Base-by-base conservation (phyloP, 1,140 invertebrate genomes). In the Trachelipus rathkii region DNA sequence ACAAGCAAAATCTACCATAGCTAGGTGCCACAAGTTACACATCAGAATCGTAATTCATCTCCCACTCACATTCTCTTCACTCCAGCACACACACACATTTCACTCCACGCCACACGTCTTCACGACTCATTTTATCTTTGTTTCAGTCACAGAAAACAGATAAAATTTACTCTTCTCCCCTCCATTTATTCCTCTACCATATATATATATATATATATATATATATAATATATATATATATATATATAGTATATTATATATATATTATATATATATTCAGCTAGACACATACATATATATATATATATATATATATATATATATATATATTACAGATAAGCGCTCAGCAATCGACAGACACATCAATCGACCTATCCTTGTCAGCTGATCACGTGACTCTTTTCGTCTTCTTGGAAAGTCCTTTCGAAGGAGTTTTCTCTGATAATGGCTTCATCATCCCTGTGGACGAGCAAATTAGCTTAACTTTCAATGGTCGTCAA, bases 351-450 rank as follows among this genome's bases (percentile, higher is more conserved):
- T 11, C 24, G 13, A 43, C 60, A n/a, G 53, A 67, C n/a, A 60
- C 43, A 8, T 21, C 24, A n/a, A 45, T 68, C 73, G 44, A 10
- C 9, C 19, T 75, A 2, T 33, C 50, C 10, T 10, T 78, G 46
- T 24, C 21, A 8, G 46, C 50, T 13, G 77, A 78, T 71, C 43
- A 70, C 10, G 44, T 71, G 43, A 71, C 77, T 10, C 33, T 75
- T 44, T 78, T 78, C 66, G 77, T 78, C 44, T 78, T 73, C 72
- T 10, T 78, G 21, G 72, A 78, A 60, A 78, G 71, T 10, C 24
- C 67, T 43, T 46, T 78, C 11, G 21, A 71, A 8, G 77, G 77
- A 10, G 69, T 73, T 21, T 78, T 78, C 66, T 74, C 72, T 10
- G 72, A 78, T 15, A 78, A 78, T 44, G 77, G 77, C 10, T 78